Percentiles rank a stretch among this genome's conserved stretches.
phyloP scores from a whole-genome alignment of 2,888 invertebrate genomes.

The Archaeoteleia sp. region DNA sequence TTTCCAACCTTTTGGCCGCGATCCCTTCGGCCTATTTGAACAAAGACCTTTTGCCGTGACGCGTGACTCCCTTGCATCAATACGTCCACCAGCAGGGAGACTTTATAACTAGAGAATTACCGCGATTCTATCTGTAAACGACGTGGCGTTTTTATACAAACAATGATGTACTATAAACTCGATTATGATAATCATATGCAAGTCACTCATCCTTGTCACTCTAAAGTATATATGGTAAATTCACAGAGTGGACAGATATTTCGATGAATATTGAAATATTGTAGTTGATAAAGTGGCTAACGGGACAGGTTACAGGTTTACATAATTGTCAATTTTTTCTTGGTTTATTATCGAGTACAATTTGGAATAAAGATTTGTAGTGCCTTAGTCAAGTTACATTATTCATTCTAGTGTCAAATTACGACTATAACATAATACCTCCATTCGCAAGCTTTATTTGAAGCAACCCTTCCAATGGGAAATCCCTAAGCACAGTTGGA shows the following conservation, averaged over 20 bases:
- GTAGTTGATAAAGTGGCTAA: background rate
- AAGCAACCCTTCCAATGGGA: too few relatives aligned
- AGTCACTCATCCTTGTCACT: too few relatives aligned
- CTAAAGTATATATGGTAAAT: background rate
- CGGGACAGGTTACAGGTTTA: background rate
- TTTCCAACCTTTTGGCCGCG: slow-evolving; percentile 17
- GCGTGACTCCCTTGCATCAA: slow-evolving; percentile 31
- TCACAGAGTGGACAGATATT: background rate
- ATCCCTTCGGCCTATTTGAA: slow-evolving; percentile 24
- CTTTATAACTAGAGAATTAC: slow-evolving; percentile 37
- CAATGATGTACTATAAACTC: too few relatives aligned
- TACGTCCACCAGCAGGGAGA: slow-evolving; percentile 21
- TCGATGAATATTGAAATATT: too few relatives aligned
- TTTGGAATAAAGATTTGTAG: too few relatives aligned
- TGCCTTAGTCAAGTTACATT: too few relatives aligned
- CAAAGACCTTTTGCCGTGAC: slow-evolving; percentile 23
- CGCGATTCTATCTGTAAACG: slow-evolving; percentile 31
- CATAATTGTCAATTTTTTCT: background rate
- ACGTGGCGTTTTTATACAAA: slow-evolving; percentile 25
- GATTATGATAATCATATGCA: too few relatives aligned
- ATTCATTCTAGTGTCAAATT: too few relatives aligned
- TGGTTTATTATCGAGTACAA: too few relatives aligned
- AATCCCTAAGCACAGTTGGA: too few relatives aligned
- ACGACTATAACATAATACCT: too few relatives aligned
- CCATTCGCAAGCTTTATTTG: too few relatives aligned